A percentile compares a stretch with the other conserved stretches of the same genome.
Conservation (phyloP, 2,113 vertebrate genomes). For the Austrofundulus limnaeus region DNA sequence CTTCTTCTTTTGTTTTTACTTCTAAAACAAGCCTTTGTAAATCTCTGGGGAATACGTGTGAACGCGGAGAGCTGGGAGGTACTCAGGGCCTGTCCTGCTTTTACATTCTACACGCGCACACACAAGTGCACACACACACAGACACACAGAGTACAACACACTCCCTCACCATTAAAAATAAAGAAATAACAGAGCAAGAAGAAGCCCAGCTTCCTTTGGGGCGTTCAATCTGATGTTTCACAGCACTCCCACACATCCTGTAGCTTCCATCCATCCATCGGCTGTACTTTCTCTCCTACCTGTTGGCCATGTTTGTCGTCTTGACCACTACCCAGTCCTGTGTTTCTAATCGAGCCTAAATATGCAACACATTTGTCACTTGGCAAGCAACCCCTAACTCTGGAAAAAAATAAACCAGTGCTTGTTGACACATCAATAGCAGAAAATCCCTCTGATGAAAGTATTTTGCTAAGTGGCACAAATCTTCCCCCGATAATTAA, state of each 20-base stretch:
- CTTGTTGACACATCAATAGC: constrained; percentile 42
- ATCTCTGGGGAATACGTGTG: constrained; percentile 57
- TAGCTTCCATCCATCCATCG: constrained; percentile 19
- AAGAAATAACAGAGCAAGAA: constrained; percentile 1
- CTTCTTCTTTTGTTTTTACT: constrained; percentile 14
- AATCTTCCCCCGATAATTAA: constrained; percentile 49
- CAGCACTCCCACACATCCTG: neutral
- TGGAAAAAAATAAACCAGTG: neutral
- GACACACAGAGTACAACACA: constrained; percentile 1
- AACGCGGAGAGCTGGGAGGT: constrained; percentile 62
- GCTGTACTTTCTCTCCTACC: neutral
- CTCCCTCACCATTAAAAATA: constrained; percentile 54
- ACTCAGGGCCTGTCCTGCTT: constrained; percentile 60
- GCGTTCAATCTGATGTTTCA: constrained; percentile 22
- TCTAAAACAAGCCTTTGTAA: constrained; percentile 53
- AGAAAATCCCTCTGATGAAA: constrained; percentile 38
- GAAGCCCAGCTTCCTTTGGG: constrained; percentile 5
- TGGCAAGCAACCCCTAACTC: constrained; percentile 17
- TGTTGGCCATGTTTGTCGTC: neutral
- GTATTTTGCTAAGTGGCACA: constrained; percentile 49
- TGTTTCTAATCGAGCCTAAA: constrained; percentile 49
- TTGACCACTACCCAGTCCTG: constrained; percentile 13
- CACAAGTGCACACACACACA: constrained; percentile 19
- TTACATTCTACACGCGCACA: constrained; percentile 30
- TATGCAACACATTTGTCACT: constrained; percentile 7